Evolutionary conservation across 2,113 vertebrate genomes (phyloP).

Genomic region (Toxostoma redivivum): DNA sequence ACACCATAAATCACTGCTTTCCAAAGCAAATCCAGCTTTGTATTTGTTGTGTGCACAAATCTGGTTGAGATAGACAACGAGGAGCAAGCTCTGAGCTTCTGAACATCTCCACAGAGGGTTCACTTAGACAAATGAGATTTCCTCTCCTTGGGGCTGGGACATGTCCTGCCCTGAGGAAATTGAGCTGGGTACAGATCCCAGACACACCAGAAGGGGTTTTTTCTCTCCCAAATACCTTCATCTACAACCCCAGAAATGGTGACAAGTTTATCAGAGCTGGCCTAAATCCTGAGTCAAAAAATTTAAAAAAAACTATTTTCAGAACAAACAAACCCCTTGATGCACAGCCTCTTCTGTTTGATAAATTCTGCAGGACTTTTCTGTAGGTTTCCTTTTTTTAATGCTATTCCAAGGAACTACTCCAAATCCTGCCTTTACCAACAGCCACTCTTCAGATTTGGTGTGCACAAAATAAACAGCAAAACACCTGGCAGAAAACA

Average conservation of each 20-base stretch:
- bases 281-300: not conserved
- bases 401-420: not conserved
- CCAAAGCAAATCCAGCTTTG: not conserved
- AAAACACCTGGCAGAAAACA: not conserved
- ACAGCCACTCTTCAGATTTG: not conserved
- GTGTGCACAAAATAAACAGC: not conserved
- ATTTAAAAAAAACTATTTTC: not conserved
- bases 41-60: conserved; percentile 18
- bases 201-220: rapidly evolving
- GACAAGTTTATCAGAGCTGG: not conserved
- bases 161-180: not conserved
- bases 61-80: conserved; percentile 7
- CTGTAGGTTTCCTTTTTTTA: not conserved
- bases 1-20: conserved; percentile 50
- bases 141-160: not conserved
- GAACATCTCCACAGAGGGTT: not conserved
- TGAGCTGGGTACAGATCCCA: not conserved
- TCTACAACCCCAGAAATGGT: not conserved
- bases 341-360: not conserved
- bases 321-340: not conserved
- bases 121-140: not conserved
- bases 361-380: not conserved
- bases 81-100: not conserved
- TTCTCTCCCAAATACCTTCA: not conserved
- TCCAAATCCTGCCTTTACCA: not conserved